Evolutionary conservation across 2,797 vertebrate genomes (phyloP).

Genomic region (Ptychobarbus kaznakovi): DNA sequence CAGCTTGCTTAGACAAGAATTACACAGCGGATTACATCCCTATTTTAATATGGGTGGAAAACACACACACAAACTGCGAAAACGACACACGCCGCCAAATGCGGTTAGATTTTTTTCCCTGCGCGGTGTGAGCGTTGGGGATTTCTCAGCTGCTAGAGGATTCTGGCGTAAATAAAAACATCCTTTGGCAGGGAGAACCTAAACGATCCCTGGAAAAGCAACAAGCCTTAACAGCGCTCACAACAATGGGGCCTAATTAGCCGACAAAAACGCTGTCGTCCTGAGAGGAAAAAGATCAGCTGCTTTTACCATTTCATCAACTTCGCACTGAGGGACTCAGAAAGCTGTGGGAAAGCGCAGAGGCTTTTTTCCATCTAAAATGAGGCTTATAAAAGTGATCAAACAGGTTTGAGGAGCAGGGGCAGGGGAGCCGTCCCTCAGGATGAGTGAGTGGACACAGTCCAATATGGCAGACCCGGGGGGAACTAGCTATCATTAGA

Average conservation of each 20-base stretch:
- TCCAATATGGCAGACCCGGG: slow-evolving; percentile 51
- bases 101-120: slow-evolving; percentile 24
- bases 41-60: slow-evolving; percentile 65
- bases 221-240: slow-evolving; percentile 78
- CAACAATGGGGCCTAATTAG: slow-evolving; percentile 84
- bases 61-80: slow-evolving; percentile 39
- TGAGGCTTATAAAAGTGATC: slow-evolving; percentile 61
- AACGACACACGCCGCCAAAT: slow-evolving; percentile 6
- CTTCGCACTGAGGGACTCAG: slow-evolving; percentile 55
- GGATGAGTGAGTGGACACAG: slow-evolving; percentile 59
- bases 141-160: slow-evolving; percentile 59
- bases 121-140: slow-evolving; percentile 37
- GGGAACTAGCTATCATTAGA: slow-evolving; percentile 56
- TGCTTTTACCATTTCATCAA: slow-evolving; percentile 65
- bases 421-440: slow-evolving; percentile 52
- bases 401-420: slow-evolving; percentile 60
- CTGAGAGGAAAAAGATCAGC: slow-evolving; percentile 64
- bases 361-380: slow-evolving; percentile 55
- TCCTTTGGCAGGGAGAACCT: slow-evolving; percentile 75
- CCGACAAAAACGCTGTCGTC: slow-evolving; percentile 76
- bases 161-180: slow-evolving; percentile 81
- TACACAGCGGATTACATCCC: slow-evolving; percentile 77
- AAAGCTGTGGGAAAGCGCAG: slow-evolving; percentile 55
- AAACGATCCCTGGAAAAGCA: slow-evolving; percentile 70
- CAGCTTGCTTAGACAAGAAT: slow-evolving; percentile 76